Evolutionary conservation across 2,888 invertebrate genomes (phyloP).

Genomic region (Pristionchus entomophagus): DNA sequence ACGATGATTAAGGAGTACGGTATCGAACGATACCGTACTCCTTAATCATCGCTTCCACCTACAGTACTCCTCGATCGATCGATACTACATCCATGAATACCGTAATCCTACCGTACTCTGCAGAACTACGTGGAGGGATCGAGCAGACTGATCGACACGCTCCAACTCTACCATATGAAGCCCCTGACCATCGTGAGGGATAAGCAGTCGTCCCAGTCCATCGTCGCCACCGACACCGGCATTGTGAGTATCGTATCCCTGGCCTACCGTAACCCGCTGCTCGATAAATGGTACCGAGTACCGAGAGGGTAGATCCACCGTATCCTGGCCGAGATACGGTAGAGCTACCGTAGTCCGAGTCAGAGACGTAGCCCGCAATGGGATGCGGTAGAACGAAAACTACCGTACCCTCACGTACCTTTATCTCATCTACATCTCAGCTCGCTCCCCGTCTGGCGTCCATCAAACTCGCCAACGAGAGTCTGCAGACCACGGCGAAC

Average conservation of each 20-base stretch:
- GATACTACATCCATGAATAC: neutral
- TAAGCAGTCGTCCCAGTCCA: neutral
- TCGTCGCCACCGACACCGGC: neutral
- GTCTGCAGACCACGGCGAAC: neutral
- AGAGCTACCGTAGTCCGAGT: neutral
- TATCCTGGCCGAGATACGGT: neutral
- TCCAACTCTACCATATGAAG: constrained; percentile 12
- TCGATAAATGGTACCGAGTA: neutral
- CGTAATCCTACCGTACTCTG: neutral
- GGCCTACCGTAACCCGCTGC: neutral
- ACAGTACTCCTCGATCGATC: neutral
- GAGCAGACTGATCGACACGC: neutral
- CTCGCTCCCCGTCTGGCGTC: neutral
- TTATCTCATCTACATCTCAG: neutral
- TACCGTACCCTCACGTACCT: neutral
- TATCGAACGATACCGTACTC: neutral
- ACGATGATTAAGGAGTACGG: too few species aligned
- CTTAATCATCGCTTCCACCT: too few species aligned
- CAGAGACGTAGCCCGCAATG: neutral
- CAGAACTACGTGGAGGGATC: constrained; percentile 25
- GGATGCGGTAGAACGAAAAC: neutral
- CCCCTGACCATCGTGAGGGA: constrained; percentile 13
- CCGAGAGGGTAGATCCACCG: neutral
- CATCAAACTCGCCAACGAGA: neutral
- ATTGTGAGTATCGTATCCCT: neutral